Base-by-base conservation (phyloP, 1,140 invertebrate genomes). In the Battus philenor region DNA sequence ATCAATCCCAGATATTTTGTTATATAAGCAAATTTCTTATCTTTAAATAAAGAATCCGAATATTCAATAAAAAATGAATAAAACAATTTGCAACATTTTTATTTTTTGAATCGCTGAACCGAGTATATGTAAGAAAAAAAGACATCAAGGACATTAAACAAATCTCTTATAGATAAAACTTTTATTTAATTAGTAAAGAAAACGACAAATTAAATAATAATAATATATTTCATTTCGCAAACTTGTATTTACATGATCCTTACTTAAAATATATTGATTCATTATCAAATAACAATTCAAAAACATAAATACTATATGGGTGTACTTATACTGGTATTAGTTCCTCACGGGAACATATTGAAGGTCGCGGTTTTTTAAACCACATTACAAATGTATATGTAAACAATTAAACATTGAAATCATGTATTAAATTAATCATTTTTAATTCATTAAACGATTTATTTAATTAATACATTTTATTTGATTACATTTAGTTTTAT, bases 161-260 rank as follows among this genome's bases (percentile, higher is more conserved):
- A n/a, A n/a, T n/a, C n/a, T n/a, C n/a, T n/a, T n/a, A n/a, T n/a
- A n/a, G n/a, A n/a, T n/a, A n/a, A n/a, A n/a, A n/a, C n/a, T n/a
- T n/a, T n/a, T n/a, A n/a, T n/a, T n/a, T n/a, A n/a, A n/a, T 5
- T 16, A 10, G 8, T 1, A 36, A 50, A 53, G 50, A 44, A 32
- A 47, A 54, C 44, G 32, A 44, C 32, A 41, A 22, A 52, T 50
- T 74, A 63, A 75, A 75, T 77, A 74, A 71, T 73, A 61, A 60
- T 70, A 73, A 69, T 76, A 64, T 76, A 81, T 74, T 68, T 75
- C 65, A 62, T 66, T 75, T 70, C 72, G 73, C 69, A 77, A 79
- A 77, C 65, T 72, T 82, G 73, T 82, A 82, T 82, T 82, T 82
- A 82, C 78, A 82, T 78, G 68, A 76, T 70, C 59, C 60, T 75